Evolutionary conservation across 2,113 vertebrate species (phyloP).

Genomic region (Helogale parvula): DNA sequence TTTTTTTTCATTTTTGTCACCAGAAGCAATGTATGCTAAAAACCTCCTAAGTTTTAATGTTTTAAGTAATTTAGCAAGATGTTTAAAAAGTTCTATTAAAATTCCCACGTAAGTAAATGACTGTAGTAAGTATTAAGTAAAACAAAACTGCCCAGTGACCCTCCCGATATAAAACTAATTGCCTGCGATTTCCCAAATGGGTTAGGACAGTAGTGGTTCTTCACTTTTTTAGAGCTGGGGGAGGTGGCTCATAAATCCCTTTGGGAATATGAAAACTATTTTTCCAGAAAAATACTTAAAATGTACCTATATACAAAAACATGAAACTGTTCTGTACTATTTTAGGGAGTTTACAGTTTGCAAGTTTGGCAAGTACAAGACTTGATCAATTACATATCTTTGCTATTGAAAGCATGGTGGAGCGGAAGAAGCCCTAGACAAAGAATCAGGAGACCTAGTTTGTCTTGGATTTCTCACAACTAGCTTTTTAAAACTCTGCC

Average conservation of each 20-base stretch:
- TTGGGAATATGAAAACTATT: not conserved
- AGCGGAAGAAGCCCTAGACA: not conserved
- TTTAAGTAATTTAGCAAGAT: not conserved
- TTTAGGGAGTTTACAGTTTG: not conserved
- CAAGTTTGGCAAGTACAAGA: not conserved
- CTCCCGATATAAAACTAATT: not conserved
- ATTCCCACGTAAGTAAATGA: not conserved
- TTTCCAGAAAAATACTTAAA: not conserved
- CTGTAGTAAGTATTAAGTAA: not conserved
- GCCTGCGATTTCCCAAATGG: not conserved
- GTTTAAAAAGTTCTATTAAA: not conserved
- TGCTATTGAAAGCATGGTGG: not conserved
- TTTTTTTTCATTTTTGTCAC: not conserved
- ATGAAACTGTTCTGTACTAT: not conserved
- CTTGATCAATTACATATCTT: not conserved
- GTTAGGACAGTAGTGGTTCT: not conserved
- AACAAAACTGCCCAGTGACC: not conserved
- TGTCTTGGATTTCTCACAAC: not conserved
- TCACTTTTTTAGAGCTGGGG: not conserved
- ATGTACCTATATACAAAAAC: not conserved
- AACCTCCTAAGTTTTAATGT: slow-evolving; percentile 20
- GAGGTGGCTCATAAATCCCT: not conserved
- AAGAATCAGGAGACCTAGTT: not conserved
- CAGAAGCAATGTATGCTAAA: not conserved
- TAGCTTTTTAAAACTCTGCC: not conserved